Evolutionary conservation across 2,113 vertebrate species (phyloP), one percentile per base, ranked within the genome.

Genomic region (Pollachius pollachius): DNA sequence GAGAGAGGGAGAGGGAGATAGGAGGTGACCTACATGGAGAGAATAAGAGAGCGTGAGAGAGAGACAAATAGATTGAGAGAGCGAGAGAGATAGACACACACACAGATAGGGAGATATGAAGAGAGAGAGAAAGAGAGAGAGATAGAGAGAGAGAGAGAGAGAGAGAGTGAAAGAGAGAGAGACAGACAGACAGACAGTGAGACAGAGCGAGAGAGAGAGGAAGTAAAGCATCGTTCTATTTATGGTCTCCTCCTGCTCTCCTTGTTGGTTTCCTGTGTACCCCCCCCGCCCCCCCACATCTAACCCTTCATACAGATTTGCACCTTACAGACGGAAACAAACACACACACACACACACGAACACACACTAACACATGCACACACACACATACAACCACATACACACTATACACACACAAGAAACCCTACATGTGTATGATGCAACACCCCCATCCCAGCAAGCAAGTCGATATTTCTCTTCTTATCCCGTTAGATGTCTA

Each of bases 181-280:
- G 34, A 37, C 4, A 41, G 37, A 41, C 3, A 3, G 37, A 41
- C 6, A 41, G 37, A 41, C 3, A 41, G 37, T 5, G 37, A 41
- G 2, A 41, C 3, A 41, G 37, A 41, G 37, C 4, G 37, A 41
- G 37, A 2, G 37, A 41, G 37, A 41, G 37, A 41, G 37, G 27
- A 27, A 27, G 27, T 27, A 27, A 27, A 27, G 27, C 27, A 27
- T 27, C 27, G 4, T 72, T 83, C 89, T 91, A 89, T 90, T 90
- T 88, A 69, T 87, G 81, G 82, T 81, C 78, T 88, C 78, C 86
- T 90, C 88, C 77, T 62, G 71, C 73, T 64, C 67, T 69, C 83
- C 78, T 80, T 68, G 62, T 72, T 85, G 85, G 79, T 79, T 87
- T 85, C 84, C 87, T 86, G 77, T n/a, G n/a, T n/a, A n/a, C n/a